Base-by-base conservation (phyloP, 2,797 vertebrate genomes). In the Clarias platycephalus region DNA sequence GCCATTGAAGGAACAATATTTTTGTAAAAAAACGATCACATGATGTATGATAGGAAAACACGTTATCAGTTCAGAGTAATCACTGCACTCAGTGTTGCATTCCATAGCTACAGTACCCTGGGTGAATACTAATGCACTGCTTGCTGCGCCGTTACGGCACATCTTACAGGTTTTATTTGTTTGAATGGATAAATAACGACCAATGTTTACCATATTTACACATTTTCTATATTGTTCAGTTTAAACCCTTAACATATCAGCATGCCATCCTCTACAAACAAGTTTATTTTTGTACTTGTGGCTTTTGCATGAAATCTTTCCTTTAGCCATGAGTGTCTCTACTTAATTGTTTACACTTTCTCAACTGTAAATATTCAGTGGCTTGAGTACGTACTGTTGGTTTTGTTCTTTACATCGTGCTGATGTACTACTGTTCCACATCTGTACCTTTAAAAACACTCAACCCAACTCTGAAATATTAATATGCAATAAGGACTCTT, bases 281-380 rank as follows among this genome's bases (percentile, higher is more conserved):
- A 66, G 83, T 72, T 62, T 84, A 82, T 88, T 86, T 87, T 89
- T 84, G 55, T 82, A 88, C 70, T 63, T 57, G 81, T 85, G 67
- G 82, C 67, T 86, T 89, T 83, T 82, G 89, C 89, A 89, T 88
- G 87, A 83, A 83, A 44, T 55, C 20, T 1, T 76, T 82, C 6
- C n/a, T 66, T 88, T 79, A 26, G 68, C 76, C 66, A 63, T 81
- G 18, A 26, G 16, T 72, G 58, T 81, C n/a, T 26, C 15, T 76
- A 55, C 55, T 79, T 40, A 37, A 64, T 60, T 80, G 84, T 85
- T 78, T 81, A 82, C 53, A 75, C 82, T 82, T 72, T 31, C 62
- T 31, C 24, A 2, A 74, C 74, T 82, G 84, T 84, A 79, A 68
- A 86, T 72, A 82, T 64, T 63, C 22, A 4, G 6, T 80, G 82